Percentiles rank a stretch among this genome's conserved stretches.
phyloP scores from a whole-genome alignment of 2,113 vertebrate species.

The Tretioscincus oriximinensis region DNA sequence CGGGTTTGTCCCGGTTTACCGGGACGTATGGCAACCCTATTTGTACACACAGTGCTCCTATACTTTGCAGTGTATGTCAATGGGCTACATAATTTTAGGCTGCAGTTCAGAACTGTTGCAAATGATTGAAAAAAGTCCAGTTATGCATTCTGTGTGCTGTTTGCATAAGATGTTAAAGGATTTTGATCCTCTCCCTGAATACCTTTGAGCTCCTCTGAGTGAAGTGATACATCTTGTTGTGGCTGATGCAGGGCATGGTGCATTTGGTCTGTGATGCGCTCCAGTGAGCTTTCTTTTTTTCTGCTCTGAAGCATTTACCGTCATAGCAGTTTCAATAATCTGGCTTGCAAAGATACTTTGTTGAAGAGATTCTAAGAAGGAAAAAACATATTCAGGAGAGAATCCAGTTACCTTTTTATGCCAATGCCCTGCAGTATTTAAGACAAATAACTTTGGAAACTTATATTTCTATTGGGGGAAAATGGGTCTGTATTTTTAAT shows the following conservation, averaged over 20 bases:
- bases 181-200: background rate
- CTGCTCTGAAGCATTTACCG: background rate
- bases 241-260: background rate
- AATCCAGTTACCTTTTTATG: background rate
- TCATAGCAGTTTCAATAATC: background rate
- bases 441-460: background rate
- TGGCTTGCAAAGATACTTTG: background rate
- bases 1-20: no score
- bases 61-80: background rate
- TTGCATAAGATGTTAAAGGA: background rate
- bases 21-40: no score
- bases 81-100: no score
- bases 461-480: background rate
- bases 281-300: constrained; percentile 5
- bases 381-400: no score
- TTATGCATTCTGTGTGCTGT: no score
- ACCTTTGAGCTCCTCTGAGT: background rate
- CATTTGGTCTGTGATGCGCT: background rate
- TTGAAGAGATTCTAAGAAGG: background rate
- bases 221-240: background rate
- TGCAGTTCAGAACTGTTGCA: background rate
- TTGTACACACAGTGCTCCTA: background rate
- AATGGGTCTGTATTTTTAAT: background rate
- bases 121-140: background rate
- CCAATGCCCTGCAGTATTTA: background rate